These are phyloP conservation scores for Diceros bicornis DNA, from an alignment of 2,797 vertebrate genomes.

Conservation along the genomic window DNA sequence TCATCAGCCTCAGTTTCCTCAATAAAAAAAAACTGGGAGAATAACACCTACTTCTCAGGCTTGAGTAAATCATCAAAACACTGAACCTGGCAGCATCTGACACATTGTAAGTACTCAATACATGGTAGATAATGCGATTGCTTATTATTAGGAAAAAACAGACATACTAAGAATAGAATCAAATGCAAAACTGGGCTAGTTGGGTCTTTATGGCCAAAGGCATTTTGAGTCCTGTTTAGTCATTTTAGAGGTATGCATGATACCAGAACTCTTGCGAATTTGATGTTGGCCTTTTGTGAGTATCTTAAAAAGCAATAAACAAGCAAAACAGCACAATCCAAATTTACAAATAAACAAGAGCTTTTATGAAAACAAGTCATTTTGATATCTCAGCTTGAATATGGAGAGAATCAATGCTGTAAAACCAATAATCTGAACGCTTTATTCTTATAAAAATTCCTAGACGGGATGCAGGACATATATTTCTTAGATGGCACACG, in stretches of 20 bases:
- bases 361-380: not conserved
- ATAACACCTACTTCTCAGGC: not conserved
- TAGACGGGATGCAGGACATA: not conserved
- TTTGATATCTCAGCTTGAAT: not conserved
- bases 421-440: not conserved
- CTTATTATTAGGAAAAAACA: not conserved
- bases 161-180: not conserved
- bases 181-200: not conserved
- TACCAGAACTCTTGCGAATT: not conserved
- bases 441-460: not conserved
- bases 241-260: not conserved
- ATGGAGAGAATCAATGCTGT: not conserved
- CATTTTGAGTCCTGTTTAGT: not conserved
- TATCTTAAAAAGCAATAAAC: not conserved
- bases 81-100: not conserved
- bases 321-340: not conserved
- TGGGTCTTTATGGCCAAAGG: not conserved
- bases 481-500: not conserved
- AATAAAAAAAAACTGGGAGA: not conserved
- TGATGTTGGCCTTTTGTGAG: not conserved
- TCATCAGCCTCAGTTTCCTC: not conserved
- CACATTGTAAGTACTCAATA: not conserved
- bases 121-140: not conserved
- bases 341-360: not conserved
- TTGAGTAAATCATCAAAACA: conserved; percentile 3